A percentile compares a stretch with the other conserved stretches of the same genome.
These are phyloP conservation scores for Dendrocopos noguchii DNA, from an alignment of 2,113 vertebrate genomes.

Conservation along the genomic window DNA sequence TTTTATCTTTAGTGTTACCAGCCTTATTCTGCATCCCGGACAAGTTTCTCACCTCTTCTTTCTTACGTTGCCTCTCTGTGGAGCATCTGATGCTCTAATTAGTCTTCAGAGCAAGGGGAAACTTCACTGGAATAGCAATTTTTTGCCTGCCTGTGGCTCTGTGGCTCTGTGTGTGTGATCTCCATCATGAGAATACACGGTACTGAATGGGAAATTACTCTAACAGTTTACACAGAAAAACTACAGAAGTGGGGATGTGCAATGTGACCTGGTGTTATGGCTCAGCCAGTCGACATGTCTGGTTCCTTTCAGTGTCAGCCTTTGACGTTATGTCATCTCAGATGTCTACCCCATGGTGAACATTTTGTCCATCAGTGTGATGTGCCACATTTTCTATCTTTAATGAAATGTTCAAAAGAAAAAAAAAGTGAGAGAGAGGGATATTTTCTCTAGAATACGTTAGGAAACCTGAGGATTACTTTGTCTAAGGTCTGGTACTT, in stretches of 20 bases:
- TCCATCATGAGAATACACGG: not conserved
- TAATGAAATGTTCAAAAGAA: not conserved
- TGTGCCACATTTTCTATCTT: not conserved
- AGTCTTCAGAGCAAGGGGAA: not conserved
- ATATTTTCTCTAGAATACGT: not conserved
- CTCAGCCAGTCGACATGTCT: not conserved
- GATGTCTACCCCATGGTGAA: not conserved
- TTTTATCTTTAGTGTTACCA: not conserved
- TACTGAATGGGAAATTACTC: not conserved
- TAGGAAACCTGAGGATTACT: fast-evolving
- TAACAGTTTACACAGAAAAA: not conserved
- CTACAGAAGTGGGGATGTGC: not conserved
- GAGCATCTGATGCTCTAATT: not conserved
- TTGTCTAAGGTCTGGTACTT: not conserved
- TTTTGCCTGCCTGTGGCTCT: not conserved
- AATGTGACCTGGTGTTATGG: not conserved
- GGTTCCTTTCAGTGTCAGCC: not conserved
- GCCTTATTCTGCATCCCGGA: not conserved
- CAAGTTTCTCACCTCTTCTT: not conserved
- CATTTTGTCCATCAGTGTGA: not conserved
- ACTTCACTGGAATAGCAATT: not conserved
- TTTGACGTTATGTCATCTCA: not conserved
- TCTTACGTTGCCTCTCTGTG: not conserved
- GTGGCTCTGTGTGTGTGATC: fast-evolving
- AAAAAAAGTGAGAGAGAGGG: not conserved